These are phyloP conservation scores for Coelogynopora nodosa DNA, from an alignment of 2,888 invertebrate genomes.

Conservation along the genomic window DNA sequence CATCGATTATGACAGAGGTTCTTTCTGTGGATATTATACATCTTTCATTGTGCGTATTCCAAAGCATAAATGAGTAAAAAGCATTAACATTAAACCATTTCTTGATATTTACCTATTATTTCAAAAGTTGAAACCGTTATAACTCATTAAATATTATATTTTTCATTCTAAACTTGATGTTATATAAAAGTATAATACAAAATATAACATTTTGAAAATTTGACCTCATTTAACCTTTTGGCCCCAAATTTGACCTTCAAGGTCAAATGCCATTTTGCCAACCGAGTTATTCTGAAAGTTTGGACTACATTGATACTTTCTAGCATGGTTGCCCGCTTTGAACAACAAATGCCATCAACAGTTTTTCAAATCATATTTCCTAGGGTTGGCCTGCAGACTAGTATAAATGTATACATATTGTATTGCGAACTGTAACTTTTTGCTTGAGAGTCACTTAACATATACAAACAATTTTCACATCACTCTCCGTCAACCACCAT, in stretches of 20 bases:
- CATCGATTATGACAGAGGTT: constrained; percentile 38
- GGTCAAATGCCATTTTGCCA: constrained; percentile 18
- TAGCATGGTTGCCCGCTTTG: constrained; percentile 1
- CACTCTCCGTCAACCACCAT: too few species aligned
- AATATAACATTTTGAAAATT: constrained; percentile 2
- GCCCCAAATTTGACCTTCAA: neutral
- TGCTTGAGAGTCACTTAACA: too few species aligned
- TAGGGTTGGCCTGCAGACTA: too few species aligned
- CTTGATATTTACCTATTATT: neutral
- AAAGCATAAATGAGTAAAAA: neutral
- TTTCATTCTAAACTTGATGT: neutral
- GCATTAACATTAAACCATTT: neutral
- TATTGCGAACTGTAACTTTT: too few species aligned
- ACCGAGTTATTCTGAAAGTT: neutral
- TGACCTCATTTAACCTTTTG: neutral
- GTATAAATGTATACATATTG: too few species aligned
- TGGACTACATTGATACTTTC: constrained; percentile 1
- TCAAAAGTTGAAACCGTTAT: neutral
- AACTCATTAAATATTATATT: constrained; percentile 1
- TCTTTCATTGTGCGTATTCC: neutral
- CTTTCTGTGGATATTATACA: neutral
- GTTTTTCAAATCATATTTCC: too few species aligned
- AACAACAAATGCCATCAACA: neutral
- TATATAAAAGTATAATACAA: constrained; percentile 11
- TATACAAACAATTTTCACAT: too few species aligned